phyloP scores from a whole-genome alignment of 2,888 invertebrate species.

The Acleris emargana region DNA sequence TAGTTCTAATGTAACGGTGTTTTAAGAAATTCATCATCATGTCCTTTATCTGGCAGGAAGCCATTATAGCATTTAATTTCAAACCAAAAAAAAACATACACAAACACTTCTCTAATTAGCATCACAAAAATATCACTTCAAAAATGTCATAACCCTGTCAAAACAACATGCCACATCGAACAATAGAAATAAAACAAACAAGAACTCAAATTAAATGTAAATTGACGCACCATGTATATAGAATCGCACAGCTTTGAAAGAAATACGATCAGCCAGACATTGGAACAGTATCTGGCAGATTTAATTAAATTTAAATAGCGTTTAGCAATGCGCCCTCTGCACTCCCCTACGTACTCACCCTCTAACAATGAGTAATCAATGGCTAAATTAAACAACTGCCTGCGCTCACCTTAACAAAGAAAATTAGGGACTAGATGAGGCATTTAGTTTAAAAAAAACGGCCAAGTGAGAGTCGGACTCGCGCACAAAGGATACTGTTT shows the following conservation, averaged over 20 bases:
- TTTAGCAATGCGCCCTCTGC: conserved; percentile 65
- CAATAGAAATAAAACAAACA: conserved; percentile 1
- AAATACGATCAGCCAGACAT: conserved; percentile 4
- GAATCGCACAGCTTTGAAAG: neutral
- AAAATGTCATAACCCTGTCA: conserved; percentile 27
- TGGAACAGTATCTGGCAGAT: conserved; percentile 9
- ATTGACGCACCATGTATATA: neutral
- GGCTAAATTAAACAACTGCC: conserved; percentile 79
- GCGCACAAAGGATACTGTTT: no score
- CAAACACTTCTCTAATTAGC: neutral
- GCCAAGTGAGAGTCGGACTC: no score
- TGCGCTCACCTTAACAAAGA: conserved; percentile 45
- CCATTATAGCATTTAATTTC: no score
- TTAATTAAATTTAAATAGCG: conserved; percentile 47
- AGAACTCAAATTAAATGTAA: conserved; percentile 21
- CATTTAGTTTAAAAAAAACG: neutral
- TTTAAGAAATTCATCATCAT: no score
- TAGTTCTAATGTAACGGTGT: no score
- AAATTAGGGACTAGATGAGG: conserved; percentile 41
- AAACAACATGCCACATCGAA: conserved; percentile 3
- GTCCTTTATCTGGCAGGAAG: no score
- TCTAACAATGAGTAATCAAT: conserved; percentile 79
- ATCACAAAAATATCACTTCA: conserved; percentile 11
- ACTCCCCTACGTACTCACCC: conserved; percentile 46
- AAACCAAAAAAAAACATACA: no score